Evolutionary conservation across 2,797 vertebrate genomes (phyloP), one percentile per base, ranked within the genome.

Genomic region (Sternotherus odoratus): DNA sequence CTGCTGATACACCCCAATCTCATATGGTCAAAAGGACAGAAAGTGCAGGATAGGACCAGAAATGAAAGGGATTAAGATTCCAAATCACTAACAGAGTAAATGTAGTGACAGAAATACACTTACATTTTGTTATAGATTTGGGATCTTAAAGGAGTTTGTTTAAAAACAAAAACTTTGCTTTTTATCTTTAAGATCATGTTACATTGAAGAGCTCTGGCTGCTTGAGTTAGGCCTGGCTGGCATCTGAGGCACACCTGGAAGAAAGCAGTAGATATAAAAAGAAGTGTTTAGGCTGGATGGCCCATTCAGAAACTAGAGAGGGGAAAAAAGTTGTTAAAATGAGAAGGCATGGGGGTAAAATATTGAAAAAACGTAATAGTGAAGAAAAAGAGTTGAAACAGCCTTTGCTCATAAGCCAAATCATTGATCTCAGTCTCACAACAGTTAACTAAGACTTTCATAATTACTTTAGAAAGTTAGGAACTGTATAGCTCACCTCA

Each of bases 231-330:
- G 91, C 72, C 95, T 78, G 56, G 88, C 63, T 95, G 91, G 87
- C 50, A 79, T 79, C 83, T 86, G 86, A 95, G 87, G 66, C 88
- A 90, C 79, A 95, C 94, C 93, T 95, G 85, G 90, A 95, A 96
- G 57, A 77, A 96, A 96, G 94, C 57, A 87, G 91, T 33, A 89
- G 86, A 93, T 90, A 85, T 2, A 92, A 30, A 94, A 94, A 93
- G 48, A 93, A 94, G n/a, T 77, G 13, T 93, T 88, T 66, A 94
- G 50, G 43, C 85, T 87, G 88, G 23, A 91, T 30, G 48, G 36
- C 75, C n/a, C 75, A 48, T 46, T 95, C 88, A 83, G 79, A 96
- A 94, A 93, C 90, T 95, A 92, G 93, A 93, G n/a, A 89, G 91
- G 90, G 85, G 49, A 82, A 56, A 94, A 93, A 56, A 12, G 30